Percentiles rank a stretch among this genome's conserved stretches.
Conservation (phyloP, 2,888 invertebrate species). For the Leptinotarsa peninsularis region DNA sequence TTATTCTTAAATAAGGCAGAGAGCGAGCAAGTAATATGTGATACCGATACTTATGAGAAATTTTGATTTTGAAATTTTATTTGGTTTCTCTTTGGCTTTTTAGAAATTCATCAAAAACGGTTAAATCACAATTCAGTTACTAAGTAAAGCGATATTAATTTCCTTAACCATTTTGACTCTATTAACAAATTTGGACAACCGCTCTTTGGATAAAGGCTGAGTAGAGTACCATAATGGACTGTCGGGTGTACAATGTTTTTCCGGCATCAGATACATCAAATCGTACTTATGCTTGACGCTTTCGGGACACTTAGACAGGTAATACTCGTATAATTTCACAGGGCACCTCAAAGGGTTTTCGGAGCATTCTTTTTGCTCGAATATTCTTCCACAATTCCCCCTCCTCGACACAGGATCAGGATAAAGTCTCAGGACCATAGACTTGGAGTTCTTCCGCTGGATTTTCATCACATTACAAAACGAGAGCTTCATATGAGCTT, state of each 20-base stretch:
- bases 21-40: too few species aligned
- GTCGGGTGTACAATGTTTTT: conserved; percentile 88
- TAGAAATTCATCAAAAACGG: background rate
- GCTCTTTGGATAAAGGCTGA: conserved; percentile 78
- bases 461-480: conserved; percentile 92
- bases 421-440: conserved; percentile 58
- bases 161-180: conserved; percentile 54
- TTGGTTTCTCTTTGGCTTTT: too few species aligned
- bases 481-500: conserved; percentile 87
- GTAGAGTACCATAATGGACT: conserved; percentile 93
- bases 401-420: conserved; percentile 62
- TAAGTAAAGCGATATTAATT: conserved; percentile 38
- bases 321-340: conserved; percentile 93
- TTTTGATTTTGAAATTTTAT: too few species aligned
- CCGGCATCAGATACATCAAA: conserved; percentile 85
- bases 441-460: conserved; percentile 70
- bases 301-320: conserved; percentile 92
- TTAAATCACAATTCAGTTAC: conserved; percentile 19
- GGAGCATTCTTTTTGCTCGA: conserved; percentile 73
- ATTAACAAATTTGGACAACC: conserved; percentile 86
- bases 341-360: conserved; percentile 83
- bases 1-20: too few species aligned
- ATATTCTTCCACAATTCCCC: conserved; percentile 65
- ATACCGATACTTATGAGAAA: too few species aligned
- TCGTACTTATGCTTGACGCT: conserved; percentile 87